Conservation (phyloP, 2,888 invertebrate genomes). For the Metellina segmentata region DNA sequence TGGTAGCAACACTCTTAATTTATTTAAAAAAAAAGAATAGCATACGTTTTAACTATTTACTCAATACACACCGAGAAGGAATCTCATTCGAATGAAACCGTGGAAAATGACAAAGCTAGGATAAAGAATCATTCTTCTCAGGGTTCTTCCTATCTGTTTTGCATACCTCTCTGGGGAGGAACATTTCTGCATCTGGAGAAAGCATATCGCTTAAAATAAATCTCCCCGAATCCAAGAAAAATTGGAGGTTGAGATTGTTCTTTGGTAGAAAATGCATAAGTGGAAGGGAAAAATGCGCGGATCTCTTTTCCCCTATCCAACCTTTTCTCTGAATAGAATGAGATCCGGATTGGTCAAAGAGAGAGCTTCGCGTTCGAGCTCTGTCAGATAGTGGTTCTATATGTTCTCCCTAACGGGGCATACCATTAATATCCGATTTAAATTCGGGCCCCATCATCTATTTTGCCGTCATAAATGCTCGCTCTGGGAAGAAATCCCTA, state of each 20-base stretch:
- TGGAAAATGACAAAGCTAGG: too few relatives aligned
- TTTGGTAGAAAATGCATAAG: slow-evolving; percentile 35
- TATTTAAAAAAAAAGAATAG: too few relatives aligned
- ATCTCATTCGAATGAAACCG: too few relatives aligned
- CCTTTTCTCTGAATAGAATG: slow-evolving; percentile 32
- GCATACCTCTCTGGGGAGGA: neutral
- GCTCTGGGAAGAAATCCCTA: slow-evolving; percentile 17
- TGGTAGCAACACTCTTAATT: too few relatives aligned
- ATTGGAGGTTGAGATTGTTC: slow-evolving; percentile 25
- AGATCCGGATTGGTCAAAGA: slow-evolving; percentile 32
- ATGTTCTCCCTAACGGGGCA: slow-evolving; percentile 39
- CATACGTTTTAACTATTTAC: too few relatives aligned
- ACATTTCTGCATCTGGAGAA: neutral
- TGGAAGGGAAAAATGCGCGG: slow-evolving; percentile 22
- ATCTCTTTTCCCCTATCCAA: slow-evolving; percentile 9
- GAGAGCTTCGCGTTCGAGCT: slow-evolving; percentile 28
- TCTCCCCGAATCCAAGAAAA: slow-evolving; percentile 17
- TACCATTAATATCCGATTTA: slow-evolving; percentile 74
- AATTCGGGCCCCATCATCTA: slow-evolving; percentile 65
- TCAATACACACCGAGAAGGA: too few relatives aligned
- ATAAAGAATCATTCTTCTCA: too few relatives aligned
- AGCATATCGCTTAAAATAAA: slow-evolving; percentile 44
- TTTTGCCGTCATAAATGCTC: slow-evolving; percentile 60
- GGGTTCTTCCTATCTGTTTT: neutral
- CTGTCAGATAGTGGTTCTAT: slow-evolving; percentile 32